A percentile compares a stretch with the other conserved stretches of the same genome.
Conservation (phyloP, 2,113 vertebrate species). For the Hippocampus comes region DNA sequence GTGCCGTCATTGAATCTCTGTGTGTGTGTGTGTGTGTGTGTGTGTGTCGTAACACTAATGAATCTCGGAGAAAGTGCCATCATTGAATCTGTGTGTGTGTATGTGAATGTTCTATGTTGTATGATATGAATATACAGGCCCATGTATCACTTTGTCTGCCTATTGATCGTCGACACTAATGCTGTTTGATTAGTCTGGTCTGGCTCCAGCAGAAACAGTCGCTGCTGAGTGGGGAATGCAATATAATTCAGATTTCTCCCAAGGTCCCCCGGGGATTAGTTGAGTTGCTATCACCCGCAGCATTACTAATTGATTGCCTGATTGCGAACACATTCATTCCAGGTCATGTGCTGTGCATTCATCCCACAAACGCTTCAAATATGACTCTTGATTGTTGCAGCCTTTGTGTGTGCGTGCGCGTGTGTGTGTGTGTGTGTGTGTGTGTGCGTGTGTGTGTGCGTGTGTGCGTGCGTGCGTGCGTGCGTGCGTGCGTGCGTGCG, state of each 20-base stretch:
- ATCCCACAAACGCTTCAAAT: constrained; percentile 50
- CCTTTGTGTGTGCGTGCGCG: too few relatives aligned
- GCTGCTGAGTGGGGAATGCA: constrained; percentile 46
- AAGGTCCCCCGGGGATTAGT: constrained; percentile 54
- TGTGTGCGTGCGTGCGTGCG: too few relatives aligned
- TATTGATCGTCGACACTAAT: constrained; percentile 55
- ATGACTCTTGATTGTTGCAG: constrained; percentile 41
- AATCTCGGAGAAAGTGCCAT: background rate
- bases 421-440: too few relatives aligned
- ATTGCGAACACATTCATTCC: constrained; percentile 64
- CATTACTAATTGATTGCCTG: constrained; percentile 65
- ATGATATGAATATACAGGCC: constrained; percentile 13
- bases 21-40: background rate
- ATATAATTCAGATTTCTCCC: constrained; percentile 58
- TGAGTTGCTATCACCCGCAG: constrained; percentile 54
- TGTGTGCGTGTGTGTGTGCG: too few relatives aligned
- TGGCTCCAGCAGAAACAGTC: constrained; percentile 46
- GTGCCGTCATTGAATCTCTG: background rate
- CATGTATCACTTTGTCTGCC: constrained; percentile 42
- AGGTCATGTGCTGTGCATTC: constrained; percentile 54
- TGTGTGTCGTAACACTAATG: background rate
- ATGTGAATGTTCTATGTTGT: background rate
- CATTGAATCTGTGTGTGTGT: background rate
- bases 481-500: too few relatives aligned
- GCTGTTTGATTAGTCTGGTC: constrained; percentile 61